phyloP scores from a whole-genome alignment of 2,888 invertebrate species.

The Poecilobothrus nobilitatus region DNA sequence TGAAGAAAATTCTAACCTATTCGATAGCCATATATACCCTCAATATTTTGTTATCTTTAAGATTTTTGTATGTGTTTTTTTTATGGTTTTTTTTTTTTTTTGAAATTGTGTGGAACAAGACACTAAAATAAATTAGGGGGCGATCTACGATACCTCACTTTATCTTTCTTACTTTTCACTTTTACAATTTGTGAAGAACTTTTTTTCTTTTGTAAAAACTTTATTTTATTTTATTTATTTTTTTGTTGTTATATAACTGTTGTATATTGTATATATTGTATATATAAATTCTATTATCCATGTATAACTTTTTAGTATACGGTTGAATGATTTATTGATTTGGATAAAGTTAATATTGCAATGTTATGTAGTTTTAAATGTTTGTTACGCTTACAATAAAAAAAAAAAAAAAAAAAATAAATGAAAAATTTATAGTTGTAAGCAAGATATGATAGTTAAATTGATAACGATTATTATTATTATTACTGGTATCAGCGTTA shows the following conservation, averaged over 20 bases:
- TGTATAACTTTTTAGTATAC: not conserved
- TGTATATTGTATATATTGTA: not conserved
- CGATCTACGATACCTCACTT: not conserved
- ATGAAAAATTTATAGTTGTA: not conserved
- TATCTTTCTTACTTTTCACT: no score
- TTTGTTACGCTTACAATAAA: not conserved
- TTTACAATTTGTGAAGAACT: no score
- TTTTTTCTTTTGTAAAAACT: not conserved
- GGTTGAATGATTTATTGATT: conserved; percentile 4
- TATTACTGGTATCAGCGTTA: not conserved
- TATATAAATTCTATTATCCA: not conserved
- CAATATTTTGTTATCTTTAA: no score
- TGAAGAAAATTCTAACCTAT: no score
- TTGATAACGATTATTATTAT: conserved; percentile 1
- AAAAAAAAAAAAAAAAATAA: no score
- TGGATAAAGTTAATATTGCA: not conserved
- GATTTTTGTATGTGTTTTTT: no score
- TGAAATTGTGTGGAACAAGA: not conserved
- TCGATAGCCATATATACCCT: no score
- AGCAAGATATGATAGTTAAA: not conserved
- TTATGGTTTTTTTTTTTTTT: no score
- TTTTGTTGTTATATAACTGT: not conserved
- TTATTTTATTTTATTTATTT: not conserved
- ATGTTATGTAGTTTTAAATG: not conserved
- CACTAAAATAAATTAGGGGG: not conserved